Percentiles rank a stretch among this genome's conserved stretches.
These are phyloP conservation scores for Pseudomyrmex dendroicus DNA, from an alignment of 1,140 invertebrate species.

Conservation along the genomic window DNA sequence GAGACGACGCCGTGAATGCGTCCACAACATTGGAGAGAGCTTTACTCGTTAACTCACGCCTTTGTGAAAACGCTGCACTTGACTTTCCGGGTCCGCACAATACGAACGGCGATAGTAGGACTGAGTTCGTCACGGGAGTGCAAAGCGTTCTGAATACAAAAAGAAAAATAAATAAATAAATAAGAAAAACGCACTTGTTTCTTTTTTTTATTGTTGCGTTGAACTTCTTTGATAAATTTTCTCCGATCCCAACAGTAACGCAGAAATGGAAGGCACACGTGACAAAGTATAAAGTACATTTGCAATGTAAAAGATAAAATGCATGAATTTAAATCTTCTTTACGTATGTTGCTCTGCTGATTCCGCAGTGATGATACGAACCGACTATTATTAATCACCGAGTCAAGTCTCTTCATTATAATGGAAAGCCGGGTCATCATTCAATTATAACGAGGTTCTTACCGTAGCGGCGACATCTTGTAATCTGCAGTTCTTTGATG, in stretches of 20 bases:
- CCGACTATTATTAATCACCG: neutral
- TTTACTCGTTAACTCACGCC: constrained; percentile 55
- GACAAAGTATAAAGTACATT: too few relatives aligned
- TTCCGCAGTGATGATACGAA: neutral
- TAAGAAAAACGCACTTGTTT: neutral
- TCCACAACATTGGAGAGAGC: constrained; percentile 12
- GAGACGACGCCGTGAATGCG: constrained; percentile 33
- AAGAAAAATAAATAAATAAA: too few relatives aligned
- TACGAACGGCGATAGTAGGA: constrained; percentile 32
- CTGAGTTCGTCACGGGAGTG: neutral
- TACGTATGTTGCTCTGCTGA: neutral
- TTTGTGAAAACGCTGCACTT: constrained; percentile 69
- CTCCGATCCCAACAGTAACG: neutral
- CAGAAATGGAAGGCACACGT: neutral
- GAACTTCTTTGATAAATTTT: neutral
- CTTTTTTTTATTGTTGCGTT: too few relatives aligned
- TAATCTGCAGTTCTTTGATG: constrained; percentile 46
- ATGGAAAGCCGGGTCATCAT: constrained; percentile 39
- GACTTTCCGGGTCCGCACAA: constrained; percentile 48
- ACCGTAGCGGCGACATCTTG: constrained; percentile 31
- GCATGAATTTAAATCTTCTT: neutral
- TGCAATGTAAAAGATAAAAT: too few relatives aligned
- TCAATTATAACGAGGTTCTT: constrained; percentile 56
- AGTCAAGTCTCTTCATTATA: constrained; percentile 29
- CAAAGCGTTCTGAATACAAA: neutral